Evolutionary conservation across 2,888 invertebrate genomes (phyloP).

Genomic region (Apotomis betuletana): DNA sequence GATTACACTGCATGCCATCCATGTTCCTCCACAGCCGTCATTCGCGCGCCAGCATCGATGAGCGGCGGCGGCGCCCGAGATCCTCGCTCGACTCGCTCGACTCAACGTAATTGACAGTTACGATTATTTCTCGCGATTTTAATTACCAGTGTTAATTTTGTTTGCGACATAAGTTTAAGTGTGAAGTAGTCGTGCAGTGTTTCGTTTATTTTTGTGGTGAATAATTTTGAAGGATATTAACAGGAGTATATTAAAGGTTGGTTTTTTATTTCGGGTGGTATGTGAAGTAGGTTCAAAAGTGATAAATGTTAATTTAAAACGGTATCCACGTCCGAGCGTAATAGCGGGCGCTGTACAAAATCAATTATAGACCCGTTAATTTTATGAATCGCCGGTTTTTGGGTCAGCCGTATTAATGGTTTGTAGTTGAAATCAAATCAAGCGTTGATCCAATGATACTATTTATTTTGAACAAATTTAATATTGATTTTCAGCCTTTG

Average conservation of each 20-base stretch:
- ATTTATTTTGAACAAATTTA: not conserved
- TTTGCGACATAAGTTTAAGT: constrained; percentile 12
- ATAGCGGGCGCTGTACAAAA: constrained; percentile 10
- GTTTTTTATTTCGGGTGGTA: not conserved
- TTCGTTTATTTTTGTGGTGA: constrained; percentile 1
- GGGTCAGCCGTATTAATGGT: not conserved
- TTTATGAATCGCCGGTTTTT: constrained; percentile 21
- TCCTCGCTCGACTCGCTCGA: constrained; percentile 47
- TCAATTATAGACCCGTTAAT: constrained; percentile 26
- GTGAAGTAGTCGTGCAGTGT: constrained; percentile 25
- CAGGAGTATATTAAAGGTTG: constrained; percentile 2
- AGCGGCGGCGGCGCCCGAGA: constrained; percentile 63
- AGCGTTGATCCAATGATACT: not conserved
- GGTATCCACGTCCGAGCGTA: not conserved
- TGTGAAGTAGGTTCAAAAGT: not conserved
- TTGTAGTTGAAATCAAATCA: not conserved
- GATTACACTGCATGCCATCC: constrained; percentile 34
- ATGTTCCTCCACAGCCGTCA: constrained; percentile 58
- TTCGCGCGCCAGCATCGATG: constrained; percentile 72
- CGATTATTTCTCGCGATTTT: constrained; percentile 44
- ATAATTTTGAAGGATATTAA: not conserved
- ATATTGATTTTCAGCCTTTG: not conserved
- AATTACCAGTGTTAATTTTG: constrained; percentile 15
- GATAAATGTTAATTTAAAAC: not conserved
- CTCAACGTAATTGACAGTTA: constrained; percentile 37